Base-by-base conservation (phyloP, 2,113 vertebrate species). In the Hippocampus abdominalis region DNA sequence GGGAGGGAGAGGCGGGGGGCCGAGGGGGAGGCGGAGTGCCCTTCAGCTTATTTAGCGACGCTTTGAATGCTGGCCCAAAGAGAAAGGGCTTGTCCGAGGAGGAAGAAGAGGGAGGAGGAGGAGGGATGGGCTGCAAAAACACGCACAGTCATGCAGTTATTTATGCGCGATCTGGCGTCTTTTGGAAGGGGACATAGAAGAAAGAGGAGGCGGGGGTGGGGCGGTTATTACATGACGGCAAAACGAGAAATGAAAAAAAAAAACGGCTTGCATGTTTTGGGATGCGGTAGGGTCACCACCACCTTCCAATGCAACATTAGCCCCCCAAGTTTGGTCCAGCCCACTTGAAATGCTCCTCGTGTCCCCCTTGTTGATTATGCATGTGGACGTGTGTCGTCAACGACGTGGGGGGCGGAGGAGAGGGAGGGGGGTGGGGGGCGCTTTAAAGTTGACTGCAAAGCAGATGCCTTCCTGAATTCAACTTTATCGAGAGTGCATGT, bases 31-130 rank as follows among this genome's bases (percentile, higher is more conserved):
- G 87, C 80, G 90, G 87, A 90, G 81, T 89, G 88, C 87, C 91
- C 89, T 92, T 91, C 87, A 87, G 49, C 83, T 77, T 87, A 83
- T 91, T 88, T 85, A 87, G 89, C 84, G 89, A 84, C 89, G 89
- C 90, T 86, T 86, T 89, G 89, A 90, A 91, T 92, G 92, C 91
- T 86, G 91, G 88, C 87, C 15, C 13, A 12, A 25, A 25, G 25
- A 57, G 87, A 91, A 90, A 91, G 89, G 89, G 92, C 86, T 91
- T 89, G 89, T 90, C 90, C 89, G 84, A 84, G 82, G 82, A 70
- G 76, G 81, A 78, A 75, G 83, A 71, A 75, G 76, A 77, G 69
- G 80, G 82, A 70, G 75, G 83, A 77, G 69, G 82, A 66, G 79
- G 70, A 80, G 87, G 81, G 87, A 60, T 60, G 27, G 57, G 88